These are phyloP conservation scores for Trissoscelio sp. DNA, from an alignment of 2,888 invertebrate genomes.

Conservation along the genomic window DNA sequence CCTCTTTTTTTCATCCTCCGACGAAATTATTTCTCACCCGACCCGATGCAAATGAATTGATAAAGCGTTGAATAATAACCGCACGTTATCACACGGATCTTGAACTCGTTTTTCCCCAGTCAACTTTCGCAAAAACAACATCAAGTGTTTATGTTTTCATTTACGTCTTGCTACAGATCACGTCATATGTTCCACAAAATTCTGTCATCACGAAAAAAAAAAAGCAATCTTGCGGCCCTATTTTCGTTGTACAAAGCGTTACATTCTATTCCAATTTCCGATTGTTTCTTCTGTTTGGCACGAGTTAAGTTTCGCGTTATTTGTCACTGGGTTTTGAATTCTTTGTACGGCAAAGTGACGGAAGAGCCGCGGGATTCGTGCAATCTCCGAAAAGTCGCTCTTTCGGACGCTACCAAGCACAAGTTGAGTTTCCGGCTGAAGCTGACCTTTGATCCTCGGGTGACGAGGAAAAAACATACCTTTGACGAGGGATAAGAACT, in stretches of 20 bases:
- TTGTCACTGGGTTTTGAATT: constrained; percentile 32
- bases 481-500: constrained; percentile 2
- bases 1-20: constrained; percentile 6
- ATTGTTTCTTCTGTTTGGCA: no score
- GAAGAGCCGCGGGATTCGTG: constrained; percentile 20
- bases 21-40: constrained; percentile 34
- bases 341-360: constrained; percentile 29
- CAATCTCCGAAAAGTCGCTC: constrained; percentile 17
- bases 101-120: neutral
- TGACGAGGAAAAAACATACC: constrained; percentile 14
- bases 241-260: neutral
- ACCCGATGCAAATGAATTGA: constrained; percentile 50
- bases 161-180: no score
- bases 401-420: neutral
- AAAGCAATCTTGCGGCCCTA: neutral
- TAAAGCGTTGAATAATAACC: constrained; percentile 47
- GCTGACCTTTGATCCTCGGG: constrained; percentile 9
- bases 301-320: constrained; percentile 9
- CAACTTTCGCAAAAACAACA: neutral
- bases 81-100: constrained; percentile 4
- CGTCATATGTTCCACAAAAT: no score
- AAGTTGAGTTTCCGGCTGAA: neutral
- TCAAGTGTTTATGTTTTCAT: neutral
- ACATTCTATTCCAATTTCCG: constrained; percentile 20
- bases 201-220: neutral